These are phyloP conservation scores for Neoarius graeffei DNA, from an alignment of 2,113 vertebrate species.

Conservation along the genomic window DNA sequence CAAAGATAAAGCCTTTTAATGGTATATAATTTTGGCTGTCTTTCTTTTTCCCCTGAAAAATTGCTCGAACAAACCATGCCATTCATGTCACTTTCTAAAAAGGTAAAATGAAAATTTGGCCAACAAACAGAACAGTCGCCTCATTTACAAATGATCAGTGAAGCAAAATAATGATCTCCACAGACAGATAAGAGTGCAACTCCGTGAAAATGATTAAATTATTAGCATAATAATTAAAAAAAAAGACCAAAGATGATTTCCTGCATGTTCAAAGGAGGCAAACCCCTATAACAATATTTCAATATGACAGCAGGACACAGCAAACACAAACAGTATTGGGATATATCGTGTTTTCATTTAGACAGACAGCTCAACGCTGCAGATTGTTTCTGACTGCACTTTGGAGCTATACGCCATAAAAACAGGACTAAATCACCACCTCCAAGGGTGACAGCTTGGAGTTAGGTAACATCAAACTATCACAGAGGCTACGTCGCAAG, in stretches of 20 bases:
- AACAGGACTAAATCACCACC: not conserved
- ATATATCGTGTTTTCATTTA: not conserved
- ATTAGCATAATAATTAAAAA: slow-evolving; percentile 11
- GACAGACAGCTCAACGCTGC: not conserved
- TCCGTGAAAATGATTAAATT: slow-evolving; percentile 17
- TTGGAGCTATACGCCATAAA: not conserved
- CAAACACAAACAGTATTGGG: not conserved
- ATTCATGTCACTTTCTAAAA: slow-evolving; percentile 43
- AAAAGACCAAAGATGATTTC: not conserved
- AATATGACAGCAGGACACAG: not conserved
- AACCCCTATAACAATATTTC: not conserved
- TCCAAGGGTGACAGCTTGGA: not conserved
- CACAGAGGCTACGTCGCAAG: not conserved
- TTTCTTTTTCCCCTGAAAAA: slow-evolving; percentile 32
- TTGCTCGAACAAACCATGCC: slow-evolving; percentile 31
- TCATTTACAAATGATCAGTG: slow-evolving; percentile 42
- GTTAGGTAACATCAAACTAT: not conserved
- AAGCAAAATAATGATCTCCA: slow-evolving; percentile 41
- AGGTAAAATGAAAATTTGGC: slow-evolving; percentile 43
- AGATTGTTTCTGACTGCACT: not conserved
- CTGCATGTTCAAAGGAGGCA: not conserved
- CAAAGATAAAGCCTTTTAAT: slow-evolving; percentile 44
- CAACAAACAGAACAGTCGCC: slow-evolving; percentile 47
- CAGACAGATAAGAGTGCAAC: slow-evolving; percentile 20
- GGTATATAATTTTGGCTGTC: slow-evolving; percentile 37